phyloP scores from a whole-genome alignment of 2,797 vertebrate species.

The Alcedo atthis region DNA sequence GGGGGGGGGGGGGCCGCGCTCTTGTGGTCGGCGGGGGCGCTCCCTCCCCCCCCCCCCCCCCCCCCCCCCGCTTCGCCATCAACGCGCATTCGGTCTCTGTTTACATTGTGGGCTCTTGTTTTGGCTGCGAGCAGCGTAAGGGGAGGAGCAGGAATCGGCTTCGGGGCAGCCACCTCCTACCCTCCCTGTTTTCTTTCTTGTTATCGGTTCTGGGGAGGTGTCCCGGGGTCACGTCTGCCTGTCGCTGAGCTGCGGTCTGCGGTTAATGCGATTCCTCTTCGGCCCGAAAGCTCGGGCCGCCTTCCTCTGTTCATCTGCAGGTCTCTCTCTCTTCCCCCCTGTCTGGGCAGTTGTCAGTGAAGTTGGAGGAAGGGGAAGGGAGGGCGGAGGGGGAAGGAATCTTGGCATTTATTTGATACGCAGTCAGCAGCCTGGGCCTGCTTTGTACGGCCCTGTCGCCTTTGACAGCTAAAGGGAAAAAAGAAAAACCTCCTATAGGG shows the following conservation, averaged over 20 bases:
- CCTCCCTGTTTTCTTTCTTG: background rate
- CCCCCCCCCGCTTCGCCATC: background rate
- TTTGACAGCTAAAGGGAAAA: background rate
- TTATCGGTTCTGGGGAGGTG: background rate
- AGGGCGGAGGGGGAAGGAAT: background rate
- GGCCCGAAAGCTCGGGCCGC: background rate
- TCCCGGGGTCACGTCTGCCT: background rate
- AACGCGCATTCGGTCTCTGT: conserved; percentile 3
- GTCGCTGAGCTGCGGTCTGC: background rate
- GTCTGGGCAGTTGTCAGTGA: background rate
- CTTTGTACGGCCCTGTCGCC: background rate
- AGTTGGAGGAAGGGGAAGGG: background rate
- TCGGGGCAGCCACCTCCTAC: background rate
- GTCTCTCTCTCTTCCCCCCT: background rate
- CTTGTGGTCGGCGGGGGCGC: no score
- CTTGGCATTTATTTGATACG: conserved; percentile 26
- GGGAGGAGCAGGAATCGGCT: conserved; percentile 50
- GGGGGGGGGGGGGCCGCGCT: no score
- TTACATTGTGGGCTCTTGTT: conserved; percentile 12
- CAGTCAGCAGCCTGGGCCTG: background rate
- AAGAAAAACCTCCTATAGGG: rapidly evolving
- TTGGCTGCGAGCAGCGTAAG: background rate
- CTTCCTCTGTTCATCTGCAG: rapidly evolving
- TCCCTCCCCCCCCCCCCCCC: no score
- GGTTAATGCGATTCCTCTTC: background rate